Evolutionary conservation across 1,140 invertebrate species (phyloP).

Genomic region (Teleogryllus occipitalis): DNA sequence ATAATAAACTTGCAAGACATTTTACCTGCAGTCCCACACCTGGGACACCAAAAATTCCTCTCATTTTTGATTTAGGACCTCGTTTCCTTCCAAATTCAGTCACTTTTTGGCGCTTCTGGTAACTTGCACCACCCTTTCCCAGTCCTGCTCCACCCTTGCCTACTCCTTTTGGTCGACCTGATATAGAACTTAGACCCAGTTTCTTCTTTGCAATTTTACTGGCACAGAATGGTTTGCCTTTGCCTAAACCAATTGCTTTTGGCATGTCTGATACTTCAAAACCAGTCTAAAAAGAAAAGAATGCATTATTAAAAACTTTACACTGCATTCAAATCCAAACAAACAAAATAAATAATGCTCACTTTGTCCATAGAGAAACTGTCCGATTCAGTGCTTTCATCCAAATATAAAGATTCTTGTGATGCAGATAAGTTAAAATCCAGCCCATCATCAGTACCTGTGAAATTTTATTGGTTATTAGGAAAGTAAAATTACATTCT

Average conservation of each 20-base stretch:
- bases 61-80: constrained; percentile 74
- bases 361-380: constrained; percentile 21
- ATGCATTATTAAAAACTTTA: not conserved
- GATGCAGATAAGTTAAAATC: constrained; percentile 54
- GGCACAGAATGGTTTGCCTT: constrained; percentile 66
- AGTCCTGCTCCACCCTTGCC: constrained; percentile 35
- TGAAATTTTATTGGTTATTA: constrained; percentile 7
- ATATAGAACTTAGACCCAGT: constrained; percentile 38
- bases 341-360: not conserved
- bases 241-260: constrained; percentile 54
- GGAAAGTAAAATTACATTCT: not conserved
- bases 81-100: constrained; percentile 71
- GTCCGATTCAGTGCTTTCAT: constrained; percentile 38
- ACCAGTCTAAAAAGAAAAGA: constrained; percentile 7
- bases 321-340: not conserved
- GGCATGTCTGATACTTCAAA: constrained; percentile 34
- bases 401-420: constrained; percentile 55
- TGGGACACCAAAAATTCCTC: constrained; percentile 72
- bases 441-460: constrained; percentile 49
- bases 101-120: constrained; percentile 54
- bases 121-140: constrained; percentile 46
- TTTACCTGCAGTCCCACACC: constrained; percentile 60
- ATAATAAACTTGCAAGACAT: not conserved
- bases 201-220: constrained; percentile 72
- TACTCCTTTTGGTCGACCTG: constrained; percentile 50